These are phyloP conservation scores for Antechinus stuartii DNA, from an alignment of 2,113 vertebrate genomes.

Conservation along the genomic window DNA sequence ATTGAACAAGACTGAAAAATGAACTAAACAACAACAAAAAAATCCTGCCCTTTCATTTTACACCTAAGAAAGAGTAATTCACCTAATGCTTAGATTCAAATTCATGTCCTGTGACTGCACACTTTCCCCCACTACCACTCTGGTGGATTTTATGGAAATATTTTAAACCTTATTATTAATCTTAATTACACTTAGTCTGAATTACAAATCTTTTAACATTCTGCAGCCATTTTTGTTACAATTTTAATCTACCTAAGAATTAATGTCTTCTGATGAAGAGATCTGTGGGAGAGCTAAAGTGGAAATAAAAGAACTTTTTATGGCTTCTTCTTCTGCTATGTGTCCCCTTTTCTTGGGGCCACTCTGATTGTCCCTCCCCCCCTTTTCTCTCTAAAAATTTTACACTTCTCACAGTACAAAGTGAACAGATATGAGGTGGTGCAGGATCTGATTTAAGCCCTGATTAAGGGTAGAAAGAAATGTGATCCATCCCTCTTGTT, in stretches of 20 bases:
- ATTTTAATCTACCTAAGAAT: neutral
- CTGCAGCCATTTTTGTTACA: neutral
- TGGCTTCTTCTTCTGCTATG: rapidly evolving
- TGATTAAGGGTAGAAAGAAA: neutral
- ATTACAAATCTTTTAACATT: constrained; percentile 6
- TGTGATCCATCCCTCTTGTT: neutral
- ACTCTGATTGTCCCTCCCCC: neutral
- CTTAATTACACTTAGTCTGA: neutral
- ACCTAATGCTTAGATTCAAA: neutral
- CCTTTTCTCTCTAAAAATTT: neutral
- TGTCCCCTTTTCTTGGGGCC: neutral
- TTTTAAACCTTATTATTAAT: neutral
- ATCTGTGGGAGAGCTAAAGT: neutral
- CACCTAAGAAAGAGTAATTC: neutral
- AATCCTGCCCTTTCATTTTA: neutral
- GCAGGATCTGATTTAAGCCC: constrained; percentile 54
- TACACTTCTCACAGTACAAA: constrained; percentile 18
- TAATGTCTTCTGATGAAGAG: neutral
- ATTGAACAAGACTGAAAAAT: neutral
- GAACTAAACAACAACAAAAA: neutral
- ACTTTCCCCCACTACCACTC: neutral
- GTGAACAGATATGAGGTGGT: constrained; percentile 24
- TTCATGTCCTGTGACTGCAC: neutral
- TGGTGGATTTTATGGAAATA: neutral
- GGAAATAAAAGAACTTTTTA: neutral